A percentile compares a stretch with the other conserved stretches of the same genome.
Evolutionary conservation across 1,140 invertebrate genomes (phyloP).

Genomic region (Ridgeia piscesae): DNA sequence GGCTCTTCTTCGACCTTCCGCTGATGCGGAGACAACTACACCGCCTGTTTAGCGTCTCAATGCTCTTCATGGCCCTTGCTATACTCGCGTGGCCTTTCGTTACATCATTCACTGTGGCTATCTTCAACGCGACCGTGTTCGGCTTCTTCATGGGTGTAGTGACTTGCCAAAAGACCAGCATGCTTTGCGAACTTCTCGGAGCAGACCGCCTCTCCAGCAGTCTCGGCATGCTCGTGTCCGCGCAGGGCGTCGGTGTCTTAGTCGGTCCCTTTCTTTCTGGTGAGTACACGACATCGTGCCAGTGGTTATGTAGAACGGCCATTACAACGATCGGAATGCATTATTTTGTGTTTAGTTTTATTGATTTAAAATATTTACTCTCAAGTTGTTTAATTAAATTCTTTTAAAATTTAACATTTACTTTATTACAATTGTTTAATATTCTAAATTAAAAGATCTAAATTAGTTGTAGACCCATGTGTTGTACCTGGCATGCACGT

Average conservation of each 20-base stretch:
- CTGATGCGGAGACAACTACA: background rate
- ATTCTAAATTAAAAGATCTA: no score
- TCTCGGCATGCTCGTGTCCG: background rate
- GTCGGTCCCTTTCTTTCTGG: background rate
- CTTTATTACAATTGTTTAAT: no score
- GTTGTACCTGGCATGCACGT: no score
- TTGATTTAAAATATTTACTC: no score
- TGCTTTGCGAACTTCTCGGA: background rate
- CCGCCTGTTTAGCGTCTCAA: background rate
- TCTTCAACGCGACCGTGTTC: background rate
- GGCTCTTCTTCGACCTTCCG: background rate
- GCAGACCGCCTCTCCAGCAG: conserved; percentile 1
- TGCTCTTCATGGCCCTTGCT: background rate
- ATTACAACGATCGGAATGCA: no score
- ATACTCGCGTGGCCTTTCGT: background rate
- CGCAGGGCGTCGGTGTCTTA: conserved; percentile 6
- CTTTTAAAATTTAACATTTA: no score
- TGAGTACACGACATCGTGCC: no score
- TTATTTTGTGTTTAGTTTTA: no score
- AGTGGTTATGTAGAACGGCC: no score
- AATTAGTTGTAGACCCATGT: no score
- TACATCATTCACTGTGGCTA: background rate
- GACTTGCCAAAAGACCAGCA: background rate
- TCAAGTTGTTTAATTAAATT: no score
- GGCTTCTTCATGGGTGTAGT: background rate